Evolutionary conservation across 2,888 invertebrate genomes (phyloP).

Genomic region (Agelastica alni): DNA sequence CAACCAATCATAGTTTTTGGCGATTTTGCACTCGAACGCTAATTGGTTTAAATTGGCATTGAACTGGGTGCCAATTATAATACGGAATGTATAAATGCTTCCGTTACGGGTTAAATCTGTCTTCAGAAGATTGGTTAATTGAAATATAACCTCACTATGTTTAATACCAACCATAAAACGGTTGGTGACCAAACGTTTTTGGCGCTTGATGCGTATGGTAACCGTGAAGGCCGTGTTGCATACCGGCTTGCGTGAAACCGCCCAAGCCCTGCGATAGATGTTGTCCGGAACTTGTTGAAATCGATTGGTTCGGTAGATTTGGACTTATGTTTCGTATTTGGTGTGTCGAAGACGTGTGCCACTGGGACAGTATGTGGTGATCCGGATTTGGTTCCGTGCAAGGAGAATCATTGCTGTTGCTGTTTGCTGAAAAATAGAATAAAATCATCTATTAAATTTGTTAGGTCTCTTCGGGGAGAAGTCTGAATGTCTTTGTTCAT

Average conservation of each 20-base stretch:
- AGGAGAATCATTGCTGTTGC: conserved; percentile 47
- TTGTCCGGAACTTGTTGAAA: conserved; percentile 30
- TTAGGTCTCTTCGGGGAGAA: background rate
- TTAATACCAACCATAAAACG: conserved; percentile 48
- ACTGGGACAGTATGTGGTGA: conserved; percentile 49
- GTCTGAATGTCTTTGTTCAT: no score
- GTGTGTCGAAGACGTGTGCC: conserved; percentile 44
- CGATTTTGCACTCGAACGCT: no score
- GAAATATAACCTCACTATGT: no score
- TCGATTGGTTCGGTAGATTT: conserved; percentile 31
- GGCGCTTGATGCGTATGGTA: conserved; percentile 42
- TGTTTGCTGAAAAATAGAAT: conserved; percentile 43
- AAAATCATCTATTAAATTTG: background rate
- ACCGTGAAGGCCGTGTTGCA: conserved; percentile 42
- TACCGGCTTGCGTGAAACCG: conserved; percentile 40
- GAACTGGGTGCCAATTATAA: no score
- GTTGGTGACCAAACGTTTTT: conserved; percentile 46
- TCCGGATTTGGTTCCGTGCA: conserved; percentile 47
- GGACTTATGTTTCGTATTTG: conserved; percentile 46
- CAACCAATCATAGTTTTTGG: no score
- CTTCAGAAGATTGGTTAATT: no score
- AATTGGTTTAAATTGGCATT: no score
- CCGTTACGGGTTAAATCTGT: no score
- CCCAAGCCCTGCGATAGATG: conserved; percentile 37
- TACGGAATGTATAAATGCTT: no score